Percentiles rank a stretch among this genome's conserved stretches.
Evolutionary conservation across 2,113 vertebrate species (phyloP).

Genomic region (Chelonoidis abingdonii): DNA sequence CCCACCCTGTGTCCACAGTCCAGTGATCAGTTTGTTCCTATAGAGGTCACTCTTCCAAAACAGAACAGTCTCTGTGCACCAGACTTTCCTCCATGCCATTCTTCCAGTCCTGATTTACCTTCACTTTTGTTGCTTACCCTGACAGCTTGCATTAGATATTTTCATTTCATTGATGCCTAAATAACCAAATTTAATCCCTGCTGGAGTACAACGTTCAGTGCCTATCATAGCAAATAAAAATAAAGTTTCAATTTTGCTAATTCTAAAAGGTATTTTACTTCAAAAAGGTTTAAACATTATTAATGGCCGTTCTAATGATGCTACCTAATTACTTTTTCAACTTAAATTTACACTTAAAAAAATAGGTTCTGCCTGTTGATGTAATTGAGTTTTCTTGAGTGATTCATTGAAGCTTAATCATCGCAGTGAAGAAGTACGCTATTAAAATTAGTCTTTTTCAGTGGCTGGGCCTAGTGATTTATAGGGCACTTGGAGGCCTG

Average conservation of each 20-base stretch:
- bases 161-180: neutral
- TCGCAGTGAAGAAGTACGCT: constrained; percentile 42
- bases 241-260: constrained; percentile 43
- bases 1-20: neutral
- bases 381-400: constrained; percentile 66
- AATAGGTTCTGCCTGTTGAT: constrained; percentile 43
- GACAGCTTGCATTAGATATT: constrained; percentile 16
- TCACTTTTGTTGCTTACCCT: constrained; percentile 24
- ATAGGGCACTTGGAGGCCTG: constrained; percentile 58
- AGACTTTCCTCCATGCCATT: neutral
- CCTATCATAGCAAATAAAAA: constrained; percentile 14
- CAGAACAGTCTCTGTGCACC: constrained; percentile 34
- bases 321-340: constrained; percentile 62
- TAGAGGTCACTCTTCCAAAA: constrained; percentile 86
- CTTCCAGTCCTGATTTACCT: constrained; percentile 9
- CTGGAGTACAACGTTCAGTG: constrained; percentile 21
- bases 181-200: constrained; percentile 18
- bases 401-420: constrained; percentile 61
- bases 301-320: constrained; percentile 63
- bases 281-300: constrained; percentile 4
- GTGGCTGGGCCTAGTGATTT: constrained; percentile 56
- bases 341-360: constrained; percentile 36
- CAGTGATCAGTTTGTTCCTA: constrained; percentile 68
- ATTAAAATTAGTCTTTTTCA: constrained; percentile 60
- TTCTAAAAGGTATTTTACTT: constrained; percentile 11